These are phyloP conservation scores for Propithecus coquereli DNA, from an alignment of 2,113 vertebrate genomes.

Conservation along the genomic window DNA sequence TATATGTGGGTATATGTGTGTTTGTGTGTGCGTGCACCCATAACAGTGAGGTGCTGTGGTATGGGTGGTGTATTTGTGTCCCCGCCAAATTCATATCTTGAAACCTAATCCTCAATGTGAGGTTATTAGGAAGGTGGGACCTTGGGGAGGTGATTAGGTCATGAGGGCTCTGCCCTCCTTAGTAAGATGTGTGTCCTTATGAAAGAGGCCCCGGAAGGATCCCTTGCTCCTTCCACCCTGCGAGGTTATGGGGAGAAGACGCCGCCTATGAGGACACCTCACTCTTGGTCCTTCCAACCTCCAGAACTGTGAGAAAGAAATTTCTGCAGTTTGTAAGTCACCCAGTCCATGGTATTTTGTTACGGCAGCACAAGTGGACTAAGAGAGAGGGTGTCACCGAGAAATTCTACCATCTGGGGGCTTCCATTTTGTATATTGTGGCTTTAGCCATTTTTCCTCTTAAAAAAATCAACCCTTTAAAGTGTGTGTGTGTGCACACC, in stretches of 20 bases:
- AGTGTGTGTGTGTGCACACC: rapidly evolving
- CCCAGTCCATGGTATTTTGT: background rate
- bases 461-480: background rate
- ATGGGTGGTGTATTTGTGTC: background rate
- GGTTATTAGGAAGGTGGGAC: too few relatives aligned
- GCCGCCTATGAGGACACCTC: background rate
- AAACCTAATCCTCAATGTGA: background rate
- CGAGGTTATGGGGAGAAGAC: background rate
- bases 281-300: background rate
- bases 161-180: background rate
- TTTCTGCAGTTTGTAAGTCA: background rate
- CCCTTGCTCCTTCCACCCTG: background rate
- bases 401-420: background rate
- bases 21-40: background rate
- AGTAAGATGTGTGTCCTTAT: background rate
- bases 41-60: background rate
- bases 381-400: background rate
- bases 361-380: background rate
- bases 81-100: background rate
- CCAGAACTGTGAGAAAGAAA: background rate
- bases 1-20: too few relatives aligned
- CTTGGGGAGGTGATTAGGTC: too few relatives aligned
- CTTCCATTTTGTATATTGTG: background rate
- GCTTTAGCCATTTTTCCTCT: background rate
- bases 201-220: background rate